Percentiles rank a stretch among this genome's conserved stretches.
Conservation (phyloP, 2,113 vertebrate genomes). For the Sialia sialis region DNA sequence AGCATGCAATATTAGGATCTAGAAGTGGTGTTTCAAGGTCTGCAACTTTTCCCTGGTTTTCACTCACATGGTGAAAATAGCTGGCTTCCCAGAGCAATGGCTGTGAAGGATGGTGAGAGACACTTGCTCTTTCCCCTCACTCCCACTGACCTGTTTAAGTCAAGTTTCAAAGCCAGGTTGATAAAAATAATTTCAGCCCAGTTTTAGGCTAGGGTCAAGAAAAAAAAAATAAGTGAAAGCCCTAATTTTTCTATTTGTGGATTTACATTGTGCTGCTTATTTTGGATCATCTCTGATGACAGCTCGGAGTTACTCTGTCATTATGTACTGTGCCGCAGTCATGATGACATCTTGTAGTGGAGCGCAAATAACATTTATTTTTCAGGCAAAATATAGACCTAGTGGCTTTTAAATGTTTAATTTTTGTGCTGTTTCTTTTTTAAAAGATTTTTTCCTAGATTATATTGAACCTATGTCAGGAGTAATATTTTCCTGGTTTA, state of each 20-base stretch:
- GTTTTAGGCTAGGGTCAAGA: not conserved
- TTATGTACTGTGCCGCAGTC: not conserved
- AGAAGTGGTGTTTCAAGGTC: not conserved
- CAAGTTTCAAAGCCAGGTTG: not conserved
- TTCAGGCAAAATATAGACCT: not conserved
- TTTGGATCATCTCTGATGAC: constrained; percentile 25
- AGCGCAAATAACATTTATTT: constrained; percentile 20
- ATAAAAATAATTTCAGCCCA: not conserved
- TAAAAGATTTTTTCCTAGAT: not conserved
- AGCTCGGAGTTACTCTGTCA: not conserved
- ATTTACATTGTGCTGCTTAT: not conserved
- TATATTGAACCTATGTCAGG: not conserved
- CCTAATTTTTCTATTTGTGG: constrained; percentile 23
- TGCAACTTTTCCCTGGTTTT: not conserved
- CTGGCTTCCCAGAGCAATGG: not conserved
- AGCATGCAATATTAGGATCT: not conserved
- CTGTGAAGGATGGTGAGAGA: not conserved
- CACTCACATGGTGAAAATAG: not conserved
- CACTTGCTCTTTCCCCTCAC: not conserved
- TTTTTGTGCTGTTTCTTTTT: not conserved
- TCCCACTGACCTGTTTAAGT: not conserved
- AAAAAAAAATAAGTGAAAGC: not conserved
- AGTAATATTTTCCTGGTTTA: not conserved
- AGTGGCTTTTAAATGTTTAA: not conserved
- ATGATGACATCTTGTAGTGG: constrained; percentile 6